Base-by-base conservation (phyloP, 2,888 invertebrate species). In the Ferrisia virgata region DNA sequence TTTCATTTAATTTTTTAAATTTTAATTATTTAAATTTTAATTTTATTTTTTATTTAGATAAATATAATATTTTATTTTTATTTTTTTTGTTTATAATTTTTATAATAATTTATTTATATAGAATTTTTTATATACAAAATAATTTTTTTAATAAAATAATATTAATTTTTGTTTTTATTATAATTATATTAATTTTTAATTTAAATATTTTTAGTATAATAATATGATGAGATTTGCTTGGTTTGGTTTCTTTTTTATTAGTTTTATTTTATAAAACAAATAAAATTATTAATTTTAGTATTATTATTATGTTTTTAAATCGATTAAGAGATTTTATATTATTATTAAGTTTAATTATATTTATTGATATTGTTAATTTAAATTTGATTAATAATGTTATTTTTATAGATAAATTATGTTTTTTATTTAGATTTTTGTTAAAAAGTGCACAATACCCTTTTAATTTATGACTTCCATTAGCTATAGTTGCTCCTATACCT, bases 381-480 rank as follows among this genome's bases (percentile, higher is more conserved):
- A n/a, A n/a, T n/a, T n/a, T n/a, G n/a, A n/a, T n/a, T n/a, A n/a
- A n/a, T n/a, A n/a, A n/a, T n/a, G n/a, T n/a, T n/a, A n/a, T n/a
- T n/a, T n/a, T n/a, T n/a, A n/a, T 81, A 84, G 87, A 43, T 85
- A 89, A 85, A 82, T 90, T 53, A 84, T 89, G 58, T 81, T 91
- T 25, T 92, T 92, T 0, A 90, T 91, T 93, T 89, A 94, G 94
- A 53, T 53, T 82, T 40, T 11, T 82, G 25, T 82, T 69, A 85
- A 94, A 94, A 89, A 94, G 94, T 86, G 94, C 94, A 88, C 94
- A 94, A 89, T 92, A 94, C 90, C 94, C 94, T 78, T 95, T 94
- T 92, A 93, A 93, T 86, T 91, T 93, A 76, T 94, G 94, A 87
- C 89, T 94, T 79, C 94, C 94, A 0, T 92, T 92, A 0, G 94